phyloP scores from a whole-genome alignment of 2,888 invertebrate species.

The Caradrina clavipalpis region DNA sequence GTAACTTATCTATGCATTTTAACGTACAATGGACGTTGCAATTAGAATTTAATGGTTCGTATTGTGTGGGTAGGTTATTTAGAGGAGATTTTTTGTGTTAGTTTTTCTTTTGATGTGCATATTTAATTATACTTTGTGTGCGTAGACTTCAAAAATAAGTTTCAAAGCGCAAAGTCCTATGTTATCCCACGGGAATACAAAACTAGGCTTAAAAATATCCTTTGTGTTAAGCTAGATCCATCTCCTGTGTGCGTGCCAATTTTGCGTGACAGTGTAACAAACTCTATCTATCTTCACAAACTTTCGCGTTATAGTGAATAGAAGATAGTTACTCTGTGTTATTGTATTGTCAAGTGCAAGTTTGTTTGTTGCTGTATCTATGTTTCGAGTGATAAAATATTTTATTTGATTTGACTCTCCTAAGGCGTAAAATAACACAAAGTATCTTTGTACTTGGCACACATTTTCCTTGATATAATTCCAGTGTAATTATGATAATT shows the following conservation, averaged over 20 bases:
- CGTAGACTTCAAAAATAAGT: no score
- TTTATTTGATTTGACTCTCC: no score
- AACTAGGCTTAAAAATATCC: no score
- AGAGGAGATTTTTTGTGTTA: conserved; percentile 47
- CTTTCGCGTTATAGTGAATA: background rate
- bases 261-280: no score
- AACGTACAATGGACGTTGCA: conserved; percentile 66
- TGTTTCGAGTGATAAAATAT: background rate
- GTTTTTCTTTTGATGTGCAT: conserved; percentile 11
- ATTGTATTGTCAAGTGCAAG: conserved; percentile 30
- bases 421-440: no score
- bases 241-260: no score
- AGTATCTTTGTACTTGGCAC: no score
- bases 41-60: conserved; percentile 58
- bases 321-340: conserved; percentile 22
- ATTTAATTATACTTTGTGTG: background rate
- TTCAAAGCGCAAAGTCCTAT: no score
- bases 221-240: no score
- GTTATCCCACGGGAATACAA: no score
- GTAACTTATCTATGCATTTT: conserved; percentile 74
- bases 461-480: background rate
- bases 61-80: conserved; percentile 54
- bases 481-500: background rate
- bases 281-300: no score
- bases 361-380: conserved; percentile 1